A percentile compares a stretch with the other conserved stretches of the same genome.
phyloP scores from a whole-genome alignment of 2,888 invertebrate species.

The Dicyrtoma fusca region DNA sequence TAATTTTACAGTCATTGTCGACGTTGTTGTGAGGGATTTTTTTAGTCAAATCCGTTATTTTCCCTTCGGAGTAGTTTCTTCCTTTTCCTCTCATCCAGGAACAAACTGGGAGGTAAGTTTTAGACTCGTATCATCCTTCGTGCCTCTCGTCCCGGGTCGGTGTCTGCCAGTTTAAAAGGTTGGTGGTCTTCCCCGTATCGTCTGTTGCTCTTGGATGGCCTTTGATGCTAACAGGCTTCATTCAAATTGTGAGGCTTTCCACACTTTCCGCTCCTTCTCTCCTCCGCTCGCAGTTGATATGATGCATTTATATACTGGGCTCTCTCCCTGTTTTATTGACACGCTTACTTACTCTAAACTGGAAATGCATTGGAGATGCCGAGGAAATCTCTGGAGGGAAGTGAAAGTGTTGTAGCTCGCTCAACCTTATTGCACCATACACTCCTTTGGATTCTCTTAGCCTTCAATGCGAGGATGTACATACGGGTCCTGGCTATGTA shows the following conservation, averaged over 20 bases:
- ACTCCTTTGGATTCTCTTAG: too few species aligned
- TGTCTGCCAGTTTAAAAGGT: too few species aligned
- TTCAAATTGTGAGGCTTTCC: neutral
- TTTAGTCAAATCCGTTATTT: conserved; percentile 23
- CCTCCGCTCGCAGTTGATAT: neutral
- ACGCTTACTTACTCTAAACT: conserved; percentile 1
- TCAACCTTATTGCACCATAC: too few species aligned
- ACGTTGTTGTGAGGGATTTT: neutral
- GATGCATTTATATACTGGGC: neutral
- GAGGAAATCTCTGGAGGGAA: neutral
- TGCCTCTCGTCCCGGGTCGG: too few species aligned
- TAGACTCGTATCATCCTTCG: too few species aligned
- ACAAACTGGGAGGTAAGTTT: too few species aligned
- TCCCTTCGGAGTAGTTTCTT: conserved; percentile 5
- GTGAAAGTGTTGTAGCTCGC: too few species aligned
- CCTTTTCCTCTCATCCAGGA: neutral
- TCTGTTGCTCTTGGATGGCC: too few species aligned
- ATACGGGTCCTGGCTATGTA: too few species aligned
- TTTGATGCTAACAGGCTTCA: too few species aligned
- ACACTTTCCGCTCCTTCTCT: neutral
- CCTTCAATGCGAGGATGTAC: too few species aligned
- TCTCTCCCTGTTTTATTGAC: conserved; percentile 16
- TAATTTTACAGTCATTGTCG: neutral
- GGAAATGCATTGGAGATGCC: neutral
- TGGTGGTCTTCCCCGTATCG: too few species aligned